Base-by-base conservation (phyloP, 1,140 invertebrate genomes). In the Leguminivora glycinivorella region DNA sequence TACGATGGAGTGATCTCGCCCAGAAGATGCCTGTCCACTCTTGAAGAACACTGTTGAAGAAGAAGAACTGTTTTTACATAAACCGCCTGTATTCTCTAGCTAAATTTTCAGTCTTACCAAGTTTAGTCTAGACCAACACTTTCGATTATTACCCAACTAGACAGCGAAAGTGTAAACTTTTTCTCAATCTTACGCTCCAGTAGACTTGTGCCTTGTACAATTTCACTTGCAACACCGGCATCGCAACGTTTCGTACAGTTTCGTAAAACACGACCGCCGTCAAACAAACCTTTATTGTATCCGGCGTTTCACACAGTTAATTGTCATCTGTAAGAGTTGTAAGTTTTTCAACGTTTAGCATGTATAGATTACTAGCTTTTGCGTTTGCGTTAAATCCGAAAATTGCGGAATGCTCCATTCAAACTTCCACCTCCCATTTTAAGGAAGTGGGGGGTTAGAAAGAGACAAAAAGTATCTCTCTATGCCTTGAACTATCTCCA, bases 121-220 rank as follows among this genome's bases (percentile, higher is more conserved):
- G 26, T 63, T 29, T 73, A 56, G 70, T 75, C 52, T 75, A 76
- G 82, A 79, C 81, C 78, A 81, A 78, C 81, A 84, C 80, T 80
- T 83, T 82, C 79, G 80, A 80, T 75, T 76, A 82, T 89, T 88
- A 82, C 72, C 81, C 81, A 90, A 90, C 70, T 56, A 52, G 73
- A 68, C 74, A 72, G 80, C 77, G 86, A 89, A 89, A 89, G 84
- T 87, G 78, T 67, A 60, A 75, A 84, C 79, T 85, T 90, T 85
- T 90, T 88, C 84, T 79, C 85, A 90, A 90, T 91, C 81, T 80
- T 82, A 89, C 89, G 89, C 87, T 91, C 87, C 83, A 91, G 79
- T 89, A 88, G 83, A 74, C 80, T 74, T 75, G 76, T 63, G 68
- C 75, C 77, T 80, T 83, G 84, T 76, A 87, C 85, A 87, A 85